Evolutionary conservation across 92 coral and sea anemone genomes (phyloP), one percentile per base, ranked within the genome.

Genomic region (Bergia puertoricense): DNA sequence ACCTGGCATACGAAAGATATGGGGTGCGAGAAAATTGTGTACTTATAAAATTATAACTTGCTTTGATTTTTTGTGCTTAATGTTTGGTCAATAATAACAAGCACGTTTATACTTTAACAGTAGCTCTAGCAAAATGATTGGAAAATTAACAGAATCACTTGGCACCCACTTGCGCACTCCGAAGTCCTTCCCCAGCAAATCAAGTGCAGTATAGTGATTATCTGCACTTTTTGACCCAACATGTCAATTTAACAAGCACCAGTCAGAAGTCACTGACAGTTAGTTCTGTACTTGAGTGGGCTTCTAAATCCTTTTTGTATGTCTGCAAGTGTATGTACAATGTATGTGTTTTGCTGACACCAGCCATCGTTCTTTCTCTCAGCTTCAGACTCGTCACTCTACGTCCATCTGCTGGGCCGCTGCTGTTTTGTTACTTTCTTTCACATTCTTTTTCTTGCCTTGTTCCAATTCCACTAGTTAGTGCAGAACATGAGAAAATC

Each of bases 381-480:
- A 2, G 6, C 30, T 18, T 62, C 69, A 62, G 23, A 62, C 69
- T 18, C 20, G 23, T 79, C 66, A 79, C 59, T 78, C 82, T 48
- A 79, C n/a, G 10, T 79, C 82, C 82, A 79, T 79, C 82, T 48
- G 41, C 40, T 79, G 66, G 3, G 40, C 4, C 0, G 30, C 30
- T 5, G 30, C 65, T 51, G 48, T 48, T 79, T 38, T 48, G 40
- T 51, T 36, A 39, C 82, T 79, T 30, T 48, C 40, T 36, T 79
- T 79, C 18, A 8, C 11, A n/a, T 48, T 46, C 40, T n/a, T 23
- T n/a, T 79, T 30, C 44, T 79, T 79, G 22, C 22, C 5, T 51
- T 45, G 82, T 79, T 48, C 42, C 59, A 79, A 66, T 79, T 79
- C 65, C 7, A 79, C 82, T 79, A 36, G 3, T 22, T 23, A 62